A percentile compares a stretch with the other conserved stretches of the same genome.
Evolutionary conservation across 2,113 vertebrate genomes (phyloP).

Genomic region (Sporophila hypoxantha): DNA sequence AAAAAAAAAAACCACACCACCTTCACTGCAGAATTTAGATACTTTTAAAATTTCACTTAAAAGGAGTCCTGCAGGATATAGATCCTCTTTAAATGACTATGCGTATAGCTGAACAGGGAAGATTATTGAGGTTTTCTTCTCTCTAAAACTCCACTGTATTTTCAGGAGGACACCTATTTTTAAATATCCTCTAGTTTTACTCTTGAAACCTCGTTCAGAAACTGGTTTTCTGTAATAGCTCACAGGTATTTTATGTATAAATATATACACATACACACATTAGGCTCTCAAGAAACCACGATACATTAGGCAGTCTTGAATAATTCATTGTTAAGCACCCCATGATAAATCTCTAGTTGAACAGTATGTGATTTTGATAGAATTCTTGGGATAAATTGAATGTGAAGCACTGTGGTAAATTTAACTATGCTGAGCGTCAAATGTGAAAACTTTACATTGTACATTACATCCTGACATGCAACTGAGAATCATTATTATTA

Average conservation of each 20-base stretch:
- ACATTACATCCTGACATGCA: background rate
- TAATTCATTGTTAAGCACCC: conserved; percentile 51
- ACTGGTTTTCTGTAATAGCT: background rate
- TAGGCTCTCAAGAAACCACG: conserved; percentile 17
- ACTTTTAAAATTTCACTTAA: background rate
- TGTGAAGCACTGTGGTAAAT: conserved; percentile 27
- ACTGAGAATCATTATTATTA: conserved; percentile 28
- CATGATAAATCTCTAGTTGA: conserved; percentile 21
- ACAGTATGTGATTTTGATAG: conserved; percentile 14
- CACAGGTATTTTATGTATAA: conserved; percentile 33
- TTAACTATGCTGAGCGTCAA: conserved; percentile 4
- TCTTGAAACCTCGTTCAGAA: background rate
- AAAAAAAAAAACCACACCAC: background rate
- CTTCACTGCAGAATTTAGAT: background rate
- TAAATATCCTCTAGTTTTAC: conserved; percentile 8
- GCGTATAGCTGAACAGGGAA: background rate
- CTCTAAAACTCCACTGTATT: background rate
- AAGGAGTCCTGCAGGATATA: background rate
- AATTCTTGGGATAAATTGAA: conserved; percentile 9
- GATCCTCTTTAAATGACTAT: background rate
- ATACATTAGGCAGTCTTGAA: conserved; percentile 17
- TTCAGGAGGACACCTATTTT: conserved; percentile 31
- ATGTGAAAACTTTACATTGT: conserved; percentile 14
- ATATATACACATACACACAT: conserved; percentile 32
- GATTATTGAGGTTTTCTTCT: background rate